Evolutionary conservation across 2,797 vertebrate species (phyloP), one percentile per base, ranked within the genome.

Genomic region (Caiman crocodilus): DNA sequence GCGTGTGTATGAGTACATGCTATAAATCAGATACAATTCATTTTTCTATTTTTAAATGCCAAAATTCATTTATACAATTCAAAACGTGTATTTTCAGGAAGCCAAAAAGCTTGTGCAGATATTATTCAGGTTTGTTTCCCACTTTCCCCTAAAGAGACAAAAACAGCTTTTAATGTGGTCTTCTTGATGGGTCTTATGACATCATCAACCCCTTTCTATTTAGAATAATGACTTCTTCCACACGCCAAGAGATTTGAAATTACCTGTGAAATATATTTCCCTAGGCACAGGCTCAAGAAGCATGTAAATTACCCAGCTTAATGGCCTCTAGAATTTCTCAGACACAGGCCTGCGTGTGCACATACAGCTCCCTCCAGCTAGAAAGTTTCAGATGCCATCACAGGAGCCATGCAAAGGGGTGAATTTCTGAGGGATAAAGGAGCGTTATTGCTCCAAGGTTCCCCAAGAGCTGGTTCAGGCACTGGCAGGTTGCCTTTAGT

Each of bases 231-330:
- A 96, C 96, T 97, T 97, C 94, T 95, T 97, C 97, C 96, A 97
- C 95, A 97, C 32, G 0, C 96, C 97, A 97, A 94, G 97, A 97
- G 96, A 96, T 96, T 97, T 96, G 97, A 98, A 98, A 98, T 98
- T 97, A 97, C 98, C 98, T 98, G 97, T 98, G 98, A 98, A 98
- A 98, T 97, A 96, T 92, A 98, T 96, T 97, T 98, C 97, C 96
- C 96, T 93, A 73, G 85, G 95, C 76, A 78, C 87, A 93, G 93
- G 96, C 97, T 98, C 93, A 90, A 96, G 96, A 96, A 97, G 96
- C 96, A 96, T 96, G 97, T 97, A 98, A 98, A 98, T 98, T 97
- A 97, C 95, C 85, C 91, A 28, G 85, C 93, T 96, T 98, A 97
- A 98, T 97, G 95, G 97, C 95, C 97, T 97, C 92, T 96, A 94